Evolutionary conservation across 2,797 vertebrate species (phyloP), one percentile per base, ranked within the genome.

Genomic region (Dermochelys coriacea): DNA sequence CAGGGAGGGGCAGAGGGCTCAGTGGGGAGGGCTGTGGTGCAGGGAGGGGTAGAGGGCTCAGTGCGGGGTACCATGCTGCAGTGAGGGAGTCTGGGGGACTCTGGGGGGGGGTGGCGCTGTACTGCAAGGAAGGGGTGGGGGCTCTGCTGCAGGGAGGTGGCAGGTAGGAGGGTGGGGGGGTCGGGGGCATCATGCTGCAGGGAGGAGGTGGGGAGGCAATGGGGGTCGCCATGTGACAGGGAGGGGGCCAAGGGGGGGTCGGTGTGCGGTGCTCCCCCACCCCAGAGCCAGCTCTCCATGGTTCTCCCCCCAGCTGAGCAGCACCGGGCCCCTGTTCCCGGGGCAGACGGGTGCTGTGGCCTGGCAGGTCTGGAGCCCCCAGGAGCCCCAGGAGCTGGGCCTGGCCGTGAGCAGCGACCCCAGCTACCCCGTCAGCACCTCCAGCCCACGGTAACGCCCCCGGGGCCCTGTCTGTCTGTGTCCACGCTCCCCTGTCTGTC

Each of bases 321-420:
- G 96, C n/a, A 93, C 92, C 49, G 98, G 98, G 10, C 97, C 87
- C 9, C 98, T 98, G 84, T 96, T 98, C 15, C 98, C 98, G 45
- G 98, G 98, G 64, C 98, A 98, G 93, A 97, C 86, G 45, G 96
- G 98, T 34, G 59, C 37, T 37, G 96, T 99, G 75, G 50, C 84
- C 45, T 98, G 98, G 95, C 91, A 98, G 41, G 91, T 99, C 91
- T 92, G 97, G 55, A 99, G 99, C 95, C 98, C 98, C 1, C 98
- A 98, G 29, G 97, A 98, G 0, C 95, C 96, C 5, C 97, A 98
- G 52, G 89, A 94, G 75, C 98, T 99, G 88, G 96, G n/a, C 83
- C 93, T 99, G 94, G 98, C 93, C 1, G 98, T 98, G 0, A 97
- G 98, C 75, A 98, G 98, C 75, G 87, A 75, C 19, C 93, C 52